These are phyloP conservation scores for Lymantria monacha DNA, from an alignment of 2,888 invertebrate species.

Conservation along the genomic window DNA sequence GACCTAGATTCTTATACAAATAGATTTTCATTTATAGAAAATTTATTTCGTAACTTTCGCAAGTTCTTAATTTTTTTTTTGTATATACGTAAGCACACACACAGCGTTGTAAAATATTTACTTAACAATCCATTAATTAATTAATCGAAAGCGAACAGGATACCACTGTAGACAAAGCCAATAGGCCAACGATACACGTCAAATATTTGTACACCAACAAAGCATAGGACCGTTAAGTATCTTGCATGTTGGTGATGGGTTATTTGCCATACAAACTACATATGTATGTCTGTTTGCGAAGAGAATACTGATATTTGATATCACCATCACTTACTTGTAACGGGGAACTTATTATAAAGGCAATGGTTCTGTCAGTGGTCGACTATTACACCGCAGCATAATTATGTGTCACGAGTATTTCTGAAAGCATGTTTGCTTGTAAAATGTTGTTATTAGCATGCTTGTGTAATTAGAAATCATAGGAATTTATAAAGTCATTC, in stretches of 20 bases:
- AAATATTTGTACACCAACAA: slow-evolving; percentile 32
- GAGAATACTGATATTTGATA: slow-evolving; percentile 44
- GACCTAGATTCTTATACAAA: too few species aligned
- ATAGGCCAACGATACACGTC: slow-evolving; percentile 15
- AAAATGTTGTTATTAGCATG: slow-evolving; percentile 19
- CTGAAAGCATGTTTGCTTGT: slow-evolving; percentile 22
- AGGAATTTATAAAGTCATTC: background rate
- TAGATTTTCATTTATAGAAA: too few species aligned
- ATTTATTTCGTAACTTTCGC: too few species aligned
- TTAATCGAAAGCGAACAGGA: slow-evolving; percentile 31
- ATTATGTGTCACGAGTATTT: slow-evolving; percentile 31
- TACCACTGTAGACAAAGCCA: slow-evolving; percentile 16
- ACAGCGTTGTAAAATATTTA: background rate
- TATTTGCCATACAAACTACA: slow-evolving; percentile 28
- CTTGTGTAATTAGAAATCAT: slow-evolving; percentile 7
- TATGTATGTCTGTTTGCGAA: slow-evolving; percentile 28
- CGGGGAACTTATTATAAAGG: slow-evolving; percentile 38
- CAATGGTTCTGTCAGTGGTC: slow-evolving; percentile 36
- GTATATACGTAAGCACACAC: too few species aligned
- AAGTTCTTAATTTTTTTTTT: too few species aligned
- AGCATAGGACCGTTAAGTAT: slow-evolving; percentile 33
- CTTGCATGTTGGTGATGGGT: slow-evolving; percentile 28
- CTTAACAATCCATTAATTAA: slow-evolving; percentile 7
- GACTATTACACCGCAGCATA: slow-evolving; percentile 33
- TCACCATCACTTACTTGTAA: slow-evolving; percentile 48